Evolutionary conservation across 2,888 invertebrate genomes (phyloP), one percentile per base, ranked within the genome.

Genomic region (Dicyrtomina minuta): DNA sequence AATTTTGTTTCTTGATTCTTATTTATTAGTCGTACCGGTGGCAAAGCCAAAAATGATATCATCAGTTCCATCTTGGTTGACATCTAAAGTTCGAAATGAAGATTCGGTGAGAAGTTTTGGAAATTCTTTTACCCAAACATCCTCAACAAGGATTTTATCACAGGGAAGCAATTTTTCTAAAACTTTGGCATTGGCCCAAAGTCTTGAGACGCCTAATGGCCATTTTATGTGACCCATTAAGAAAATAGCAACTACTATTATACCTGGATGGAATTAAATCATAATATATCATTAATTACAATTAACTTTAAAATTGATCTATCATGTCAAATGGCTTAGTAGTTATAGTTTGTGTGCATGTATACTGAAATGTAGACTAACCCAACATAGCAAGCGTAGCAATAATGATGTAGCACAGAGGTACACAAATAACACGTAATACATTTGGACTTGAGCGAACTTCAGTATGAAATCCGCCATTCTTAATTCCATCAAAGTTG

Each of bases 21-120:
- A 13, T 51, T n/a, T n/a, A n/a, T n/a, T 8, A 3, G 13, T 61
- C 22, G 74, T 80, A 89, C 90, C 89, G 80, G 91, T 90, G 66
- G 89, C 90, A 82, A 89, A 92, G 72, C 91, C 91, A 73, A 91
- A 84, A 66, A 92, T 84, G 26, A 91, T 84, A 81, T 92, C 92
- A 61, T 87, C 85, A 12, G 88, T 80, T 20, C 86, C 87, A 83
- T 92, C 91, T 2, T 84, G 83, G 82, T 91, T 89, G 1, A 91
- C 85, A 81, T 92, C 91, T 26, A 87, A 83, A 71, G 88, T 84
- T 75, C 90, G 84, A 73, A 91, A 83, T 0, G 91, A 88, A 66
- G 90, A 88, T 81, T 91, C 91, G 12, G 90, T 88, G 66, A 87
- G 86, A 61, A 91, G 82, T 79, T 88, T 87, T 0, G 90, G 88